Evolutionary conservation across 2,888 invertebrate genomes (phyloP), one percentile per base, ranked within the genome.

Genomic region (Deroplatys truncata): DNA sequence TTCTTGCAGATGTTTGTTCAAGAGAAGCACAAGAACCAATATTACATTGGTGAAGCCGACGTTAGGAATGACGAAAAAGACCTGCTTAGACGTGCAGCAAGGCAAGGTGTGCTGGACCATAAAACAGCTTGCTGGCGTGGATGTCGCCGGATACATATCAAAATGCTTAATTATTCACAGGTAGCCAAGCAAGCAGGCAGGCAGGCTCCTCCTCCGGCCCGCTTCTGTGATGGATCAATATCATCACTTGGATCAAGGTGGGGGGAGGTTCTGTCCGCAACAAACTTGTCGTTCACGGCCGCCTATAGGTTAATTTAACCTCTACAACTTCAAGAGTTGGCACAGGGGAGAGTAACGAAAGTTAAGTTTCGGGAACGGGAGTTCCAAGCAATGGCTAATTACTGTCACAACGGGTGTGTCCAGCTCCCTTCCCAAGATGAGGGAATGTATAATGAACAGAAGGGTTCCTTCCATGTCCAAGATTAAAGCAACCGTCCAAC

Each of bases 81-180:
- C n/a, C n/a, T n/a, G n/a, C n/a, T n/a, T n/a, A n/a, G n/a, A n/a
- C n/a, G n/a, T n/a, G n/a, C n/a, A n/a, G n/a, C n/a, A n/a, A n/a
- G n/a, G n/a, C n/a, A n/a, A n/a, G n/a, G 84, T 84, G 7, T 1
- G 29, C n/a, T 28, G 84, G 84, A 84, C 28, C 84, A 84, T 28
- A 84, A 28, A 84, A 49, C 20, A 20, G 20, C 20, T 20, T 72
- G 56, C 56, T 72, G 56, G 20, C 56, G 56, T 7, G 20, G 87
- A 87, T 87, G 87, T 87, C 87, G 87, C 83, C 86, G 83, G 87
- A 83, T 87, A 87, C 87, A 83, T 87, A 83, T 82, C 87, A 87
- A 83, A n/a, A 82, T 83, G 87, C 35, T 87, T 87, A 87, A 87
- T 87, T 87, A 87, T 87, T 87, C 87, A 87, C 87, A 87, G 87